Evolutionary conservation across 2,797 vertebrate species (phyloP), one percentile per base, ranked within the genome.

Genomic region (Prionace glauca): DNA sequence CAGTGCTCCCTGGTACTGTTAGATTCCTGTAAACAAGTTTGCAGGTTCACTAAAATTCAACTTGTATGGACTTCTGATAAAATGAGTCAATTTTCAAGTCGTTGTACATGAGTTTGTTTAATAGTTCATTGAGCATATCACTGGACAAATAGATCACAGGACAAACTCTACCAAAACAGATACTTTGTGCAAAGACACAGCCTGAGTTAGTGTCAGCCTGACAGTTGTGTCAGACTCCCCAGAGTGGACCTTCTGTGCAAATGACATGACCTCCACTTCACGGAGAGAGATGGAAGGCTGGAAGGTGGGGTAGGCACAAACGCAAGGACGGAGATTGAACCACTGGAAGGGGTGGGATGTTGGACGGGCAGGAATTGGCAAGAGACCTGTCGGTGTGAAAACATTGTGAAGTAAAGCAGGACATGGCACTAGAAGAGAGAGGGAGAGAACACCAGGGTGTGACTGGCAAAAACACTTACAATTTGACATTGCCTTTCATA

Each of bases 111-210:
- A 24, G 62, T 92, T 92, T 92, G 90, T 92, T 36, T 65, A 36
- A n/a, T 65, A 67, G 62, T 65, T 67, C 62, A 92, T 22, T 92
- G 90, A 92, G 90, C 62, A 1, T 36, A 41, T 62, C 56, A n/a
- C 29, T 91, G 88, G 88, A 62, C 12, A 91, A 91, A 65, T 65
- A 91, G 65, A 4, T 12, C 67, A 67, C n/a, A 24, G 90, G 22
- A 92, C 90, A 67, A 41, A 36, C n/a, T 69, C n/a, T 41, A n/a
- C 16, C 90, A 92, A 69, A 90, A 92, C 90, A 84, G 36, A 41
- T 41, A 84, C 36, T 84, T 84, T 45, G 22, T 18, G 36, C 36
- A 67, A 67, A 41, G 62, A 60, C 16, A 67, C 14, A 67, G n/a
- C 18, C 62, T 8, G 32, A 41, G 22, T 24, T 24, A 4, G 8